These are phyloP conservation scores for Nemotelus nigrinus DNA, from an alignment of 2,888 invertebrate species.

Conservation along the genomic window DNA sequence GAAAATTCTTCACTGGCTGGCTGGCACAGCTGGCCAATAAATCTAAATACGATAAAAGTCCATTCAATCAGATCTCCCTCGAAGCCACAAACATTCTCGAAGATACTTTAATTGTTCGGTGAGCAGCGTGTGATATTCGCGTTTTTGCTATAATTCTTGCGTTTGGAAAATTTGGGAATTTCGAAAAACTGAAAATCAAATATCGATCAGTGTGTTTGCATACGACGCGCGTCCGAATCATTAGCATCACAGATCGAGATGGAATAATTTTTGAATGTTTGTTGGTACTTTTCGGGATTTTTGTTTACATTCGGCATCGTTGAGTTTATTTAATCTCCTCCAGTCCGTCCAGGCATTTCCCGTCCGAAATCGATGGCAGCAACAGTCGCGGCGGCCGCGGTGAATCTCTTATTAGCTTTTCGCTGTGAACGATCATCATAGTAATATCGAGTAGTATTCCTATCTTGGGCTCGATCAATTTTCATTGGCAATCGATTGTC, in stretches of 20 bases:
- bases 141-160: slow-evolving; percentile 23
- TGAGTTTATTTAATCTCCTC: slow-evolving; percentile 8
- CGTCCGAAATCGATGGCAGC: no score
- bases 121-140: slow-evolving; percentile 14
- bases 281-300: slow-evolving; percentile 3
- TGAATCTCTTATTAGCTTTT: background rate
- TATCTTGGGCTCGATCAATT: background rate
- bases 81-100: background rate
- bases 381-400: no score
- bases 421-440: background rate
- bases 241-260: slow-evolving; percentile 1
- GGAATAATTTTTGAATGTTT: slow-evolving; percentile 16
- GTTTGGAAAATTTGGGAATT: background rate
- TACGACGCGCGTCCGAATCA: background rate
- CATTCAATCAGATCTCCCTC: no score
- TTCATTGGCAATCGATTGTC: slow-evolving; percentile 7
- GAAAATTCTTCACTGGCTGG: no score
- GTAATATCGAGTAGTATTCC: background rate
- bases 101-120: background rate
- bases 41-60: no score
- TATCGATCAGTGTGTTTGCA: slow-evolving; percentile 9
- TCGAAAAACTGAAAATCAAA: background rate
- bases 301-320: slow-evolving; percentile 12
- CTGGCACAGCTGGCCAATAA: no score
- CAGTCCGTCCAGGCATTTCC: slow-evolving; percentile 1